Evolutionary conservation across 2,888 invertebrate species (phyloP), one percentile per base, ranked within the genome.

Genomic region (Tetheella fluctuosa): DNA sequence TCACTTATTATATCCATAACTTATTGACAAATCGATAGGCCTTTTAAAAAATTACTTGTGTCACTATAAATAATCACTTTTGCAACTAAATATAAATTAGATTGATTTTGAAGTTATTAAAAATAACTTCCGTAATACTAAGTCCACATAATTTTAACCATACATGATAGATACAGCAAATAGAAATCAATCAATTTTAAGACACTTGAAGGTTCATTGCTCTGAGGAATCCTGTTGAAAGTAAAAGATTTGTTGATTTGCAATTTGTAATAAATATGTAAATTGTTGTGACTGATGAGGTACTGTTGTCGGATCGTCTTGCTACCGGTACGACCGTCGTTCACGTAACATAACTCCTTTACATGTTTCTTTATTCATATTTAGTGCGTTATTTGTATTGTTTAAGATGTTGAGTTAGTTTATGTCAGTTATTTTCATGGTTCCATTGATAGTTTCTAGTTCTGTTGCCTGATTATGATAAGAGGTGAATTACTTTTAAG

Each of bases 231-330:
- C 20, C 5, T 17, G 48, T 48, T 48, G 20, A 48, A 48, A 20
- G 48, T 48, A 48, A 42, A 17, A 59, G 61, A 60, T 61, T 64
- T 70, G 67, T 62, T 67, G 69, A 69, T 65, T 72, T 76, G 70
- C 75, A 71, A 73, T n/a, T n/a, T 73, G 84, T 79, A 85, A 86
- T 88, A 84, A 85, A 86, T 83, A 88, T 86, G 89, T 85, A 82
- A 88, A 88, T 85, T 68, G 68, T 61, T 62, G 64, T 74, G 79
- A 81, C 71, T 77, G 79, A 79, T 72, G 74, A 67, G 73, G 71
- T 76, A 70, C 70, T 69, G 72, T 77, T 71, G 72, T 72, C 75
- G 74, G 64, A 59, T 60, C 69, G 68, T 68, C 67, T 72, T 64
- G 84, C 85, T 86, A 85, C 87, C 80, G 85, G 77, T 78, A 69